Percentiles rank a stretch among this genome's conserved stretches.
phyloP scores from a whole-genome alignment of 2,113 vertebrate genomes.

The Tragulus kanchil region DNA sequence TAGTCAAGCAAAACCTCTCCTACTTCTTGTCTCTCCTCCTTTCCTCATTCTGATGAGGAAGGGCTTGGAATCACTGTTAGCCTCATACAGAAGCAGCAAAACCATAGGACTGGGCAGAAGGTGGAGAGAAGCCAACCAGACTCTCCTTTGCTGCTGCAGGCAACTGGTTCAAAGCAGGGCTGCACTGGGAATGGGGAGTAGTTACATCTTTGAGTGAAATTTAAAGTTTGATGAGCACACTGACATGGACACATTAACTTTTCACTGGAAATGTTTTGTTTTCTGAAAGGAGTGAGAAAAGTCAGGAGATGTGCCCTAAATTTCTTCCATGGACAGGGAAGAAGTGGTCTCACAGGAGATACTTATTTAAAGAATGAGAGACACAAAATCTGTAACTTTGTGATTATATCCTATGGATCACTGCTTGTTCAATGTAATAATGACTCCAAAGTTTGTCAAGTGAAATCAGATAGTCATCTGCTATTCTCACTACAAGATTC shows the following conservation, averaged over 20 bases:
- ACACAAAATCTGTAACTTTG: background rate
- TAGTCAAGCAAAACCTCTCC: background rate
- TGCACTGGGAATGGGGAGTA: background rate
- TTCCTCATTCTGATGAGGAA: background rate
- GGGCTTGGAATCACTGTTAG: background rate
- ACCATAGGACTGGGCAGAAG: background rate
- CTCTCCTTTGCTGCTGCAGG: background rate
- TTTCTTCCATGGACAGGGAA: background rate
- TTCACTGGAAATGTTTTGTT: background rate
- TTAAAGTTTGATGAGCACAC: background rate
- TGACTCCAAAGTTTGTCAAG: background rate
- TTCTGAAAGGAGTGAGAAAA: conserved; percentile 26
- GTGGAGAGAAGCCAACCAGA: background rate
- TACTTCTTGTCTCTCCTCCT: background rate
- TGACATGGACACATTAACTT: background rate
- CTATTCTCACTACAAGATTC: too few relatives aligned
- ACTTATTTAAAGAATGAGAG: background rate
- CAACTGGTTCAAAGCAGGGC: background rate
- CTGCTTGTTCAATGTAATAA: background rate
- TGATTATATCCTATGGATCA: background rate
- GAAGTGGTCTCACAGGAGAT: background rate
- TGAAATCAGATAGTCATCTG: too few relatives aligned
- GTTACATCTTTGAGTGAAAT: background rate
- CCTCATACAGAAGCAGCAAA: background rate
- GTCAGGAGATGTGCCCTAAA: background rate